Percentiles rank a stretch among this genome's conserved stretches.
Conservation (phyloP, 1,140 invertebrate genomes). For the Ips typographus region DNA sequence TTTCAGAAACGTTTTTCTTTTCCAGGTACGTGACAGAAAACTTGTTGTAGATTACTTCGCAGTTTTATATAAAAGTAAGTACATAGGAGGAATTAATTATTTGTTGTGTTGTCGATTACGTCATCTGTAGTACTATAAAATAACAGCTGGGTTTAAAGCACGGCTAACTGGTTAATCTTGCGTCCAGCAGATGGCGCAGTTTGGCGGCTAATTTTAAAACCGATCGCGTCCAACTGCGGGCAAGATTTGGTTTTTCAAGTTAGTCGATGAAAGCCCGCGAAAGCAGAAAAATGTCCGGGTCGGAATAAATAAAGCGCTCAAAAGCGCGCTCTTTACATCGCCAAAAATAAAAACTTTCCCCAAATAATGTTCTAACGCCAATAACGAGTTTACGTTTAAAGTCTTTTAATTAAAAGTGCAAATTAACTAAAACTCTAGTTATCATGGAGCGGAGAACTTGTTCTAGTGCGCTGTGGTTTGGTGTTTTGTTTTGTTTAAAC, state of each 20-base stretch:
- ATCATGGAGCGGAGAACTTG: no score
- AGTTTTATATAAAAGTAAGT: no score
- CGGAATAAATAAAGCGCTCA: conserved; percentile 15
- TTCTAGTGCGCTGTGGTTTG: not conserved
- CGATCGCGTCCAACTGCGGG: not conserved
- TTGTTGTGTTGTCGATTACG: no score
- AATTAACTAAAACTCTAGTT: not conserved
- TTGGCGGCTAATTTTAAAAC: conserved; percentile 6
- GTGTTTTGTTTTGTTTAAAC: conserved; percentile 17
- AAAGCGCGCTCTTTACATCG: conserved; percentile 19
- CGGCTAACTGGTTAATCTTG: not conserved
- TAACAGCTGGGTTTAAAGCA: not conserved
- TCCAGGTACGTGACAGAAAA: no score
- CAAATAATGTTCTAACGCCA: not conserved
- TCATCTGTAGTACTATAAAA: no score
- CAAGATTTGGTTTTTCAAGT: conserved; percentile 4
- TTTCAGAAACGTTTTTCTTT: no score
- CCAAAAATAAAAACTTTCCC: no score
- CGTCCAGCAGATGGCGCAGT: not conserved
- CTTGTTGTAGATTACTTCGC: no score
- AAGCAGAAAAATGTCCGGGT: conserved; percentile 30
- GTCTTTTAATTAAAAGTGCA: not conserved
- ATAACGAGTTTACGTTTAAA: not conserved
- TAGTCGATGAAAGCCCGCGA: conserved; percentile 33
- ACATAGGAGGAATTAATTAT: no score